Evolutionary conservation across 2,888 invertebrate species (phyloP), one percentile per base, ranked within the genome.

Genomic region (Pardosa pseudoannulata): DNA sequence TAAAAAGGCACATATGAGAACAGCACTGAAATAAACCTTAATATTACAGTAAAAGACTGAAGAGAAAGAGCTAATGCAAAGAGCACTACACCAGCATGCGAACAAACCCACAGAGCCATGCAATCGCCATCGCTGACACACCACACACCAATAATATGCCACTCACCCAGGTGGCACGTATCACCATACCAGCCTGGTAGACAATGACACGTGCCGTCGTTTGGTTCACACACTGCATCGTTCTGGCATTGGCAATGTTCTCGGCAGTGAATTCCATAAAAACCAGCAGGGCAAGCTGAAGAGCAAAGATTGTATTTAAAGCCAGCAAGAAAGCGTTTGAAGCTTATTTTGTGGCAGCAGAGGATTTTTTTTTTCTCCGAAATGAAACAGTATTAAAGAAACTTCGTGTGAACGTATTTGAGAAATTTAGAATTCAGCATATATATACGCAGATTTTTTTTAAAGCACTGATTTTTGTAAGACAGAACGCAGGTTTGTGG

Each of bases 181-280:
- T 79, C 68, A 23, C 85, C 79, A 79, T 68, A 62, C 85, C 85
- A 85, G 5, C 85, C 85, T 23, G 85, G 85, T 31, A 74, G 64
- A 91, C 97, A 97, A 27, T 95, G 93, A 89, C 97, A 97, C 0
- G 94, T 94, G 89, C 97, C 97, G 91, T 96, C 95, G 27, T 95
- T 92, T 0, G 97, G 96, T 32, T 96, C 95, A 91, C 97, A 97
- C 89, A 95, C 95, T 31, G 96, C 97, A 90, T 94, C 95, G 91
- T 97, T 96, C 91, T 94, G 94, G 91, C 97, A 97, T 87, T 94
- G 93, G 91, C 97, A 97, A 6, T 93, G 93, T 46, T 94, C 92
- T 76, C 94, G 93, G 90, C 97, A 97, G 16, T 81, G 46, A 23
- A 62, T 46, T 7, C 97, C 97, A 91, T 94, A 97, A 1, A 94